These are phyloP conservation scores for Gambusia holbrooki DNA, from an alignment of 2,113 vertebrate species.

Conservation along the genomic window DNA sequence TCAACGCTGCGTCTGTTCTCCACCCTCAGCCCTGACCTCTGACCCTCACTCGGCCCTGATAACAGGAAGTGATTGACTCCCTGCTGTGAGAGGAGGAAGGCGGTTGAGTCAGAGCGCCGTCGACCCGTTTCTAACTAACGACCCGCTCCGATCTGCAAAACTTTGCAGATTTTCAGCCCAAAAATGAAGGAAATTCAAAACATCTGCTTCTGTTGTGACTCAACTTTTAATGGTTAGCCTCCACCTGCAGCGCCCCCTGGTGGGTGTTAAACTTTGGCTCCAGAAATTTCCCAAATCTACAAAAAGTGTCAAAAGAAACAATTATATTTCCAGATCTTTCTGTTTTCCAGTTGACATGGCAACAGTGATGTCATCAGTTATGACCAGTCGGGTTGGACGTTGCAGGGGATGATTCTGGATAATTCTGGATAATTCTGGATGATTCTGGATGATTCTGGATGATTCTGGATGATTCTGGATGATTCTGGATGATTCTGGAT, in stretches of 20 bases:
- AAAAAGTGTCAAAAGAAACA: too few species aligned
- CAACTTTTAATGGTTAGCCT: background rate
- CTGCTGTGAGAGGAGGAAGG: background rate
- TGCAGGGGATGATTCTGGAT: too few species aligned
- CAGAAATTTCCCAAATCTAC: background rate
- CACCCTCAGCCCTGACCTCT: constrained; percentile 19
- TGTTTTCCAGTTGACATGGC: too few species aligned
- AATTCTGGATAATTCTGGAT: too few species aligned
- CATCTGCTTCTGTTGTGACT: background rate
- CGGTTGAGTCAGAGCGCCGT: background rate
- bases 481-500: too few species aligned
- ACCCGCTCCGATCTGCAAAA: background rate
- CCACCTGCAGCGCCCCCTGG: background rate
- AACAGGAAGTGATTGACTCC: constrained; percentile 58
- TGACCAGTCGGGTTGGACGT: background rate
- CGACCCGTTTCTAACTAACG: background rate
- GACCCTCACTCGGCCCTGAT: constrained; percentile 33
- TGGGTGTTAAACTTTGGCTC: background rate
- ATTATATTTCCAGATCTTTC: too few species aligned
- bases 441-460: too few species aligned
- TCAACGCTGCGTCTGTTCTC: constrained; percentile 21
- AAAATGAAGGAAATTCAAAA: background rate
- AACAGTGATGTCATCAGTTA: too few species aligned
- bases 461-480: too few species aligned
- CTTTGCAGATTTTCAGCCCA: background rate